A percentile compares a stretch with the other conserved stretches of the same genome.
These are phyloP conservation scores for Drosophila malerkotliana DNA, from an alignment of 1,140 invertebrate genomes.

Conservation along the genomic window DNA sequence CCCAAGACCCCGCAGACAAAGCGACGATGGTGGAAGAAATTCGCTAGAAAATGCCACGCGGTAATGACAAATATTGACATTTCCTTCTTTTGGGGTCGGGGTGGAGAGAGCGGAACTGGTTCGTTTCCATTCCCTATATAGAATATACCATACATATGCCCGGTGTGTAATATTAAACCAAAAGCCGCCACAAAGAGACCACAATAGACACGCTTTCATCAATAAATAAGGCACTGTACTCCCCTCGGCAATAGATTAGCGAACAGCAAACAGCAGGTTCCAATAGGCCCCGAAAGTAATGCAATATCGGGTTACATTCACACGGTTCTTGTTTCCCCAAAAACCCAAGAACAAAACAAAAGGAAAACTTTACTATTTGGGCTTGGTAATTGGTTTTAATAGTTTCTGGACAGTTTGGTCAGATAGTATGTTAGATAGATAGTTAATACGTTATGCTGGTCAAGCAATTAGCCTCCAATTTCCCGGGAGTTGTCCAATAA, in stretches of 20 bases:
- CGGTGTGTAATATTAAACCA: slow-evolving; percentile 44
- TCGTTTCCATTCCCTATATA: background rate
- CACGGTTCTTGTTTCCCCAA: slow-evolving; percentile 29
- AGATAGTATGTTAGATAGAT: background rate
- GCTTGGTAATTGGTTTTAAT: background rate
- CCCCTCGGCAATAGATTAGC: slow-evolving; percentile 19
- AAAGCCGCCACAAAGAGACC: background rate
- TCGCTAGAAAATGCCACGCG: slow-evolving; percentile 74
- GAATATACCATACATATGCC: background rate
- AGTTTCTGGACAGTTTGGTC: slow-evolving; percentile 1
- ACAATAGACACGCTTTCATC: slow-evolving; percentile 23
- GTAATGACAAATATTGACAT: slow-evolving; percentile 76
- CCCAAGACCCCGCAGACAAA: slow-evolving; percentile 26
- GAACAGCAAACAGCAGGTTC: slow-evolving; percentile 33
- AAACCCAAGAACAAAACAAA: background rate
- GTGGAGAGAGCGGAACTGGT: background rate
- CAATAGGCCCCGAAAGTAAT: slow-evolving; percentile 5
- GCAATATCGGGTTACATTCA: slow-evolving; percentile 39
- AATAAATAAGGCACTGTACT: slow-evolving; percentile 20
- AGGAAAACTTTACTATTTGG: background rate
- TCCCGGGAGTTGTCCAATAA: background rate
- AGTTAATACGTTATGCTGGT: background rate
- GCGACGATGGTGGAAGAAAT: slow-evolving; percentile 40
- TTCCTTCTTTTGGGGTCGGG: slow-evolving; percentile 26
- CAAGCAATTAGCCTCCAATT: background rate